Conservation (phyloP, 2,113 vertebrate genomes). For the Rhea americana region DNA sequence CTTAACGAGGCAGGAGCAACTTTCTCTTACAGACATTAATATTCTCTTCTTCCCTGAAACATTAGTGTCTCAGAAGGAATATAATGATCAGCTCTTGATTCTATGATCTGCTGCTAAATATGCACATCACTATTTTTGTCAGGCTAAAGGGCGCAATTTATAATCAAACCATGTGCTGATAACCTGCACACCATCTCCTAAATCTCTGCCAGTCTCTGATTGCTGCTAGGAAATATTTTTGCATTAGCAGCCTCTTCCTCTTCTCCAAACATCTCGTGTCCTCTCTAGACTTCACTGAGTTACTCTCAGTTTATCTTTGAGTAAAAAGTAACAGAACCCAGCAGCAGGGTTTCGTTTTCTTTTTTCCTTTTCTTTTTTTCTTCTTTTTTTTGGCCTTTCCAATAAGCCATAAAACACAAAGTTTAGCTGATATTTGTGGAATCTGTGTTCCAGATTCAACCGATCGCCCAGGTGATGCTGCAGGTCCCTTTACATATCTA, state of each 20-base stretch:
- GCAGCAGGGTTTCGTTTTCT: not conserved
- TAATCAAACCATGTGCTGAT: constrained; percentile 65
- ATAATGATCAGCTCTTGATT: constrained; percentile 2
- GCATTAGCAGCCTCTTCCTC: constrained; percentile 19
- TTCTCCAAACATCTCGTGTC: not conserved
- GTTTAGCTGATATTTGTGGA: constrained; percentile 5
- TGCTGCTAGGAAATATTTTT: constrained; percentile 52
- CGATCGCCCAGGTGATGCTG: constrained; percentile 11
- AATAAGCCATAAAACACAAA: constrained; percentile 14
- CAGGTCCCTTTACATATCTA: not conserved
- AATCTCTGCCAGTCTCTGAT: constrained; percentile 35
- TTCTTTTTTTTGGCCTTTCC: not conserved
- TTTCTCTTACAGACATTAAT: constrained; percentile 44
- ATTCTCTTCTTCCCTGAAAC: not conserved
- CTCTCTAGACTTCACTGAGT: not conserved
- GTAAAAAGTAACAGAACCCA: constrained; percentile 23
- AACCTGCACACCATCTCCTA: constrained; percentile 33
- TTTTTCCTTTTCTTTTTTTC: not conserved
- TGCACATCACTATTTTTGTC: constrained; percentile 30
- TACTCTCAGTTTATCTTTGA: constrained; percentile 29
- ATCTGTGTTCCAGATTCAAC: not conserved
- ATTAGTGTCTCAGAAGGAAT: constrained; percentile 21
- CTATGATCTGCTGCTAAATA: constrained; percentile 31
- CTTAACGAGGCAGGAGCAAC: constrained; percentile 35
- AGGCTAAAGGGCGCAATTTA: constrained; percentile 54